A percentile compares a stretch with the other conserved stretches of the same genome.
These are phyloP conservation scores for Phylloscopus trochilus DNA, from an alignment of 2,113 vertebrate species.

Conservation along the genomic window DNA sequence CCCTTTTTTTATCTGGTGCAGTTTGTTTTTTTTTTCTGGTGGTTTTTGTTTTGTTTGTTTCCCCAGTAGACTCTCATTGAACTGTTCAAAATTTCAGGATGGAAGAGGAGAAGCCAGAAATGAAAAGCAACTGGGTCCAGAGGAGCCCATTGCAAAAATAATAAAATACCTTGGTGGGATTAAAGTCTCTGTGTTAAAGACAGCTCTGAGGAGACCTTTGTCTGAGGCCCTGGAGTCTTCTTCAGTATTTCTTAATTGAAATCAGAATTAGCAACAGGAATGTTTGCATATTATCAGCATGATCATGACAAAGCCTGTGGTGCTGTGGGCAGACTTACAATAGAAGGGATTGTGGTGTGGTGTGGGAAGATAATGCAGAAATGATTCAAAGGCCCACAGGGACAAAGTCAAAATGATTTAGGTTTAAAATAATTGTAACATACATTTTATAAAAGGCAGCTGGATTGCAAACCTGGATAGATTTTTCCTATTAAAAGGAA, in stretches of 20 bases:
- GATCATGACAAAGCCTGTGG: background rate
- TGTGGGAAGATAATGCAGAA: background rate
- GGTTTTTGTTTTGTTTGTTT: too few relatives aligned
- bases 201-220: background rate
- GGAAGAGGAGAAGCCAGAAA: background rate
- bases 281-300: background rate
- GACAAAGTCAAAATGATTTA: background rate
- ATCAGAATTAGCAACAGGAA: conserved; percentile 13
- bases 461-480: background rate
- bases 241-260: conserved; percentile 29
- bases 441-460: background rate
- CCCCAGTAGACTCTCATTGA: background rate
- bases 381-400: background rate
- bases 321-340: background rate
- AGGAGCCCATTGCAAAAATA: conserved; percentile 10
- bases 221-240: background rate
- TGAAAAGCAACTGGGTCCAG: background rate
- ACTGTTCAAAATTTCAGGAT: background rate
- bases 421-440: background rate
- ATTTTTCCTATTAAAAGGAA: background rate
- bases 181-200: background rate
- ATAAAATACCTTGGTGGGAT: background rate
- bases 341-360: background rate
- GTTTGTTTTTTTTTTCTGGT: too few relatives aligned
- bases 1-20: fast-evolving